Conservation (phyloP, 2,797 vertebrate genomes). For the Philypnodon macrostomus region DNA sequence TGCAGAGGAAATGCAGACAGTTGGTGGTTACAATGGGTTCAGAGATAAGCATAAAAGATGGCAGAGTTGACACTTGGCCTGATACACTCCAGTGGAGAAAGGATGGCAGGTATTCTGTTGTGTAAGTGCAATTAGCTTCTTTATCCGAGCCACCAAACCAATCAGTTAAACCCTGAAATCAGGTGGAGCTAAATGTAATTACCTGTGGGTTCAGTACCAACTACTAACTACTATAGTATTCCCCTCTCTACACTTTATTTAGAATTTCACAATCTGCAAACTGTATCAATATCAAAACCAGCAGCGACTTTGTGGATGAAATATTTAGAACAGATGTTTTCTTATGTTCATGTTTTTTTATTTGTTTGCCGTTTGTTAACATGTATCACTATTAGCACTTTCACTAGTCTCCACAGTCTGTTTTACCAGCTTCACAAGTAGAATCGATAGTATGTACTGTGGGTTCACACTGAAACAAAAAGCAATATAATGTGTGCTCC, state of each 20-base stretch:
- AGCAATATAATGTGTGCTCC: conserved; percentile 49
- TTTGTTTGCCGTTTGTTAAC: background rate
- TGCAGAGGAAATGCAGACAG: conserved; percentile 23
- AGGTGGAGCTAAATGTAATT: conserved; percentile 1
- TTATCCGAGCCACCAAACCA: conserved; percentile 4
- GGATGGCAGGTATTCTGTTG: background rate
- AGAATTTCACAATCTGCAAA: too few relatives aligned
- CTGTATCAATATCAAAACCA: background rate
- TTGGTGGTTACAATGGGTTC: conserved; percentile 6
- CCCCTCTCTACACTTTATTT: too few relatives aligned
- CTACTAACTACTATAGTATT: background rate
- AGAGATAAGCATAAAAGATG: conserved; percentile 3
- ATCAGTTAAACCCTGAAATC: background rate
- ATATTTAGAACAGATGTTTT: background rate
- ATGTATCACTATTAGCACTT: conserved; percentile 10
- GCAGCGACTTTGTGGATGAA: conserved; percentile 2
- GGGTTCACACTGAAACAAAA: conserved; percentile 29
- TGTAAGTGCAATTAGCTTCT: conserved; percentile 5
- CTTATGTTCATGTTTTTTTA: background rate
- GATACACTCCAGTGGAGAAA: conserved; percentile 2
- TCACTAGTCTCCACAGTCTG: background rate
- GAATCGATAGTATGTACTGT: background rate
- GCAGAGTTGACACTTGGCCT: conserved; percentile 1
- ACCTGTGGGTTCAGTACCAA: conserved; percentile 3
- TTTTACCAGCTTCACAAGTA: background rate